Evolutionary conservation across 2,888 invertebrate genomes (phyloP).

Genomic region (Creontiades dilutus): DNA sequence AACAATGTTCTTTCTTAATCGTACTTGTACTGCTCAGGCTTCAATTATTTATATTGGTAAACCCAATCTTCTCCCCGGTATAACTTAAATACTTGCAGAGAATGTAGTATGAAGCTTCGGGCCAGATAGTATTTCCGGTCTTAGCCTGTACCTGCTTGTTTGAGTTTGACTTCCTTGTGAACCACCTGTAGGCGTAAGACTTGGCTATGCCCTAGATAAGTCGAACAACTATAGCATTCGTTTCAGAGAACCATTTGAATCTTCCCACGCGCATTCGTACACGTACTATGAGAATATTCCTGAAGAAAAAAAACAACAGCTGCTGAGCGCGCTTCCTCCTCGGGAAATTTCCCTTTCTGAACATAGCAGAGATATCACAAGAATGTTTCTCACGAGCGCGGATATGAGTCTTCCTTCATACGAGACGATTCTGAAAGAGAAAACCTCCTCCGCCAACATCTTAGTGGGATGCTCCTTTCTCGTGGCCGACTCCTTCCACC

Average conservation of each 20-base stretch:
- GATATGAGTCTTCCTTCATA: constrained; percentile 21
- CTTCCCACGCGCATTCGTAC: background rate
- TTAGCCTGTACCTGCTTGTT: no score
- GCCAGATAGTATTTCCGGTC: no score
- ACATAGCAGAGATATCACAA: background rate
- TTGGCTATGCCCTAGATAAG: background rate
- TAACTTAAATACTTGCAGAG: no score
- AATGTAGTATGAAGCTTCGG: no score
- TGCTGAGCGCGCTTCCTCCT: background rate
- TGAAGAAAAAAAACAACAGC: background rate
- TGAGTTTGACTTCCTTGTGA: no score
- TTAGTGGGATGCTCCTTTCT: constrained; percentile 7
- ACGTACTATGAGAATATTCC: background rate
- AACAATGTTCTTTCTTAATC: no score
- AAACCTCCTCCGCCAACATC: background rate
- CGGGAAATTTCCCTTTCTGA: background rate
- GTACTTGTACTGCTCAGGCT: no score
- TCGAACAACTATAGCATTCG: background rate
- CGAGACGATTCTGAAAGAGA: constrained; percentile 28
- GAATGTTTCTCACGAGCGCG: constrained; percentile 4
- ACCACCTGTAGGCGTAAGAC: no score
- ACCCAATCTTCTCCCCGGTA: no score
- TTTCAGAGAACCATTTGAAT: background rate
- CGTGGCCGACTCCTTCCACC: background rate
- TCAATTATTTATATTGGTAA: no score